Percentiles rank a stretch among this genome's conserved stretches.
Conservation (phyloP, 2,888 invertebrate species). For the Lamellibrachia columna region DNA sequence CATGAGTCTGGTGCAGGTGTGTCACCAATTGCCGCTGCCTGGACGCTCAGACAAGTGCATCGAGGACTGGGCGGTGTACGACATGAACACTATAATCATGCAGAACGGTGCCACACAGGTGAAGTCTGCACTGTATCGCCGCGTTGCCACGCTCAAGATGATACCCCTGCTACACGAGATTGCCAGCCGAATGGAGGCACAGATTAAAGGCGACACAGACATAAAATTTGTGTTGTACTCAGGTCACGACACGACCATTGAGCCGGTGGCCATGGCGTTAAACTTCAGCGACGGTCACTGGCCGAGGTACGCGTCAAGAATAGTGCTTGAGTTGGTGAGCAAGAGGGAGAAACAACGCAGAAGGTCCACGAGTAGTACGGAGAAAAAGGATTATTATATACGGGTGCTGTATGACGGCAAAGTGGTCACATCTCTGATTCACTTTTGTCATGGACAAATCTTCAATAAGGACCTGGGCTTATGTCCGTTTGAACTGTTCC, state of each 20-base stretch:
- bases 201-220: slow-evolving; percentile 45
- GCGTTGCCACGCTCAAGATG: slow-evolving; percentile 74
- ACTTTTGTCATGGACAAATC: slow-evolving; percentile 74
- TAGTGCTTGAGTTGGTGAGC: slow-evolving; percentile 80
- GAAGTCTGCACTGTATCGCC: slow-evolving; percentile 50
- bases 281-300: slow-evolving; percentile 74
- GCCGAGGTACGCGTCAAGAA: slow-evolving; percentile 85
- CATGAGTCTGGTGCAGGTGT: slow-evolving; percentile 83
- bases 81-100: slow-evolving; percentile 49
- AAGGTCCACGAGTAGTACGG: slow-evolving; percentile 51
- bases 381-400: slow-evolving; percentile 75
- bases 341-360: background rate
- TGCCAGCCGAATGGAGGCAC: slow-evolving; percentile 63
- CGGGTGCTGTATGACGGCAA: slow-evolving; percentile 86
- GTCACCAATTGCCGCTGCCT: slow-evolving; percentile 84
- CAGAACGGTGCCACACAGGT: slow-evolving; percentile 38
- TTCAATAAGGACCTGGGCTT: slow-evolving; percentile 60
- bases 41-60: slow-evolving; percentile 70
- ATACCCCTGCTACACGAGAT: slow-evolving; percentile 86
- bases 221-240: slow-evolving; percentile 84
- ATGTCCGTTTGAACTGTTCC: slow-evolving; percentile 87
- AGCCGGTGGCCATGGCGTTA: slow-evolving; percentile 82
- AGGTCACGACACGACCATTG: slow-evolving; percentile 90
- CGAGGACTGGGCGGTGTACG: slow-evolving; percentile 40
- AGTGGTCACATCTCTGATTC: slow-evolving; percentile 83